Base-by-base conservation (phyloP, 2,113 vertebrate species). In the Corythornis vintsioides region DNA sequence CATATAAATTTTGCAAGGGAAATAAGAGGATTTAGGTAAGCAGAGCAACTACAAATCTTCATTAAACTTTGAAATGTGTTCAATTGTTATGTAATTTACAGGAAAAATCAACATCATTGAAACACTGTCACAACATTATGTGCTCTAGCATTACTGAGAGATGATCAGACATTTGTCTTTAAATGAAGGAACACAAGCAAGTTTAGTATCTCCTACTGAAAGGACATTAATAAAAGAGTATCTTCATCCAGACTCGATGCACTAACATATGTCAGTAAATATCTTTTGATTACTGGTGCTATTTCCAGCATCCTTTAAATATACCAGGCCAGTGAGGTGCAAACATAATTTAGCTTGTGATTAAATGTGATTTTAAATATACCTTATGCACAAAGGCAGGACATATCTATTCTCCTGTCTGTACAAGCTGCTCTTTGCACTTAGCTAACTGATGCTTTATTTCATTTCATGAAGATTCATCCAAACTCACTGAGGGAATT, bases 281-380 rank as follows among this genome's bases (percentile, higher is more conserved):
- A 42, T 12, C 48, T 72, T 63, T 72, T 83, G 28, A 78, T 48
- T 60, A 57, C 7, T 35, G 10, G 63, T 72, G 66, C 33, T 72
- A 61, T 40, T 87, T 31, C 63, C 43, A 82, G 59, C 59, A 83
- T 57, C 59, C 64, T 45, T 69, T 79, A 69, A 79, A 67, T 33
- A 26, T 9, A 79, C 8, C 24, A 52, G 1, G 35, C 31, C 38
- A 40, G 33, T 24, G 21, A 25, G 77, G 82, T 29, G 50, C 67
- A 91, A 89, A 73, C 42, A 8, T 38, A 15, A 61, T 72, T 89
- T 66, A 87, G 45, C 45, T 50, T 38, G 29, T 66, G 67, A 76
- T 38, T 66, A 87, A 80, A 91, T 22, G 69, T 56, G 65, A 77
- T 59, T 95, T 92, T 88, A 95, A 93, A 66, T 88, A 73, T 43